These are phyloP conservation scores for Ceratina calcarata DNA, from an alignment of 1,140 invertebrate species.

Conservation along the genomic window DNA sequence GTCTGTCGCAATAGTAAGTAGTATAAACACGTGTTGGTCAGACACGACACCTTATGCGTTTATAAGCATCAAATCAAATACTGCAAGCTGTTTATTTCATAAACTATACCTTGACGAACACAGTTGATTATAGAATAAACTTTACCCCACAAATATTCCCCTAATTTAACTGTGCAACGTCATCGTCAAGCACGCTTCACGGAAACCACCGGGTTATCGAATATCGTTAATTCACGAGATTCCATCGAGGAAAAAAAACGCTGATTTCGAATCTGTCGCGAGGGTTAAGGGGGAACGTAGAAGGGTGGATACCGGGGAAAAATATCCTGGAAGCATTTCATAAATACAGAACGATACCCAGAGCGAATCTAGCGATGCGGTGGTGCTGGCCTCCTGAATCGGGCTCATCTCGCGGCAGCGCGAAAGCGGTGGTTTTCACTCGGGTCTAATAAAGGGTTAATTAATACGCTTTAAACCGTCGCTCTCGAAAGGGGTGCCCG, in stretches of 20 bases:
- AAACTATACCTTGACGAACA: too few species aligned
- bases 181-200: not conserved
- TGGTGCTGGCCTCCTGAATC: slow-evolving; percentile 66
- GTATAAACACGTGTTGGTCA: not conserved
- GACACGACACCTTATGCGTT: not conserved
- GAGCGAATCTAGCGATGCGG: slow-evolving; percentile 59
- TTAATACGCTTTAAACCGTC: slow-evolving; percentile 78
- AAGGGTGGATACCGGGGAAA: slow-evolving; percentile 29
- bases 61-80: not conserved
- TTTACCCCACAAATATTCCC: too few species aligned
- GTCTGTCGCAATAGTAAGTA: not conserved
- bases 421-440: slow-evolving; percentile 73
- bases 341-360: slow-evolving; percentile 76
- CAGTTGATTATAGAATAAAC: too few species aligned
- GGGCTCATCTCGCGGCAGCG: slow-evolving; percentile 72
- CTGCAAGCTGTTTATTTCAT: too few species aligned
- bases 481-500: slow-evolving; percentile 62
- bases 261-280: slow-evolving; percentile 50
- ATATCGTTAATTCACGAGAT: not conserved
- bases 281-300: not conserved
- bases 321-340: slow-evolving; percentile 73
- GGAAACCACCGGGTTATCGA: not conserved
- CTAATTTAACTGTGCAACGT: too few species aligned
- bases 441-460: slow-evolving; percentile 79
- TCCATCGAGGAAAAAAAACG: slow-evolving; percentile 17